These are phyloP conservation scores for Platyrinchus mystaceus DNA, from an alignment of 2,797 vertebrate species.

Conservation along the genomic window DNA sequence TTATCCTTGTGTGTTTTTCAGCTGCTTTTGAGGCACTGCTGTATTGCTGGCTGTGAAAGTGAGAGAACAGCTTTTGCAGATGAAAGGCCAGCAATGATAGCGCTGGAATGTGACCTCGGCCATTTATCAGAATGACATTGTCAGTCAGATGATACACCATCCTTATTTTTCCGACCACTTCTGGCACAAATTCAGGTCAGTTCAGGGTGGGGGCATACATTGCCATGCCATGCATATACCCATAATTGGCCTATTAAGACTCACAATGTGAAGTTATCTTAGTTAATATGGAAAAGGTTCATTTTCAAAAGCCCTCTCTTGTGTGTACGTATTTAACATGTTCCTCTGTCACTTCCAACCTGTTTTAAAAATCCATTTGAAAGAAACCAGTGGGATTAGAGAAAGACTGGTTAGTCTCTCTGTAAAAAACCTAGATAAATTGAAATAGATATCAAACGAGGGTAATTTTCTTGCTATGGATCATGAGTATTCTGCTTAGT, in stretches of 20 bases:
- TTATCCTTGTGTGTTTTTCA: neutral
- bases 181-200: neutral
- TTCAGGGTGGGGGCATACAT: neutral
- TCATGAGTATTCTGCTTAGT: neutral
- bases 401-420: neutral
- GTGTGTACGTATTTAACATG: neutral
- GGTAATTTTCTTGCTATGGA: neutral
- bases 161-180: neutral
- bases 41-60: neutral
- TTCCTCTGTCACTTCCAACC: neutral
- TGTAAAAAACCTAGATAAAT: neutral
- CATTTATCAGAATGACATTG: neutral
- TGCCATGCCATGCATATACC: neutral
- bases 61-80: slow-evolving; percentile 3
- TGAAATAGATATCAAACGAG: neutral
- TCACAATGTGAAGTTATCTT: neutral
- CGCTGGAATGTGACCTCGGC: slow-evolving; percentile 6
- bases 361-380: neutral
- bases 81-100: slow-evolving; percentile 13
- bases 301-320: neutral
- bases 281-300: neutral
- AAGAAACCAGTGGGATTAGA: neutral
- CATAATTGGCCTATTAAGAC: neutral
- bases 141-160: neutral
- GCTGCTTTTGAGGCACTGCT: neutral